Conservation (phyloP, 2,888 invertebrate genomes). For the Pantelozetes paolii region DNA sequence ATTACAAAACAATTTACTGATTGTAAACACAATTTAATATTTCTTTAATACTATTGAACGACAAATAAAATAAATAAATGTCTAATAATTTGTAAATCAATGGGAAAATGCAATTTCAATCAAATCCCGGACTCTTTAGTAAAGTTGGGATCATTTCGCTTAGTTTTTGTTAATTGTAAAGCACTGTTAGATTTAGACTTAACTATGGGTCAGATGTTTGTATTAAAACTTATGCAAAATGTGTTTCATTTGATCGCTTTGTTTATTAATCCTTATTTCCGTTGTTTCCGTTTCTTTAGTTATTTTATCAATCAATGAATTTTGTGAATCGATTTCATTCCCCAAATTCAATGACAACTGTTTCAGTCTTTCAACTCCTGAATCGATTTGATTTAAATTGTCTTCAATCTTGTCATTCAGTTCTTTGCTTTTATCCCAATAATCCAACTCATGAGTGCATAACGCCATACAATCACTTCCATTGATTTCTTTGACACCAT, state of each 20-base stretch:
- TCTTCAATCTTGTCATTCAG: constrained; percentile 37
- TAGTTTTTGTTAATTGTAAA: too few relatives aligned
- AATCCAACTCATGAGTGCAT: background rate
- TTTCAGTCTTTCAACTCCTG: constrained; percentile 75
- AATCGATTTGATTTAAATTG: constrained; percentile 68
- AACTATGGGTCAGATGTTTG: too few relatives aligned
- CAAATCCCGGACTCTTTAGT: too few relatives aligned
- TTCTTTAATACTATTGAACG: too few relatives aligned
- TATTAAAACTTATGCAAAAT: constrained; percentile 45
- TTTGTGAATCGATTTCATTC: constrained; percentile 75
- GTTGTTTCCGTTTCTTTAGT: constrained; percentile 73
- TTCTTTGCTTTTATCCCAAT: constrained; percentile 25
- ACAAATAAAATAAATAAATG: too few relatives aligned
- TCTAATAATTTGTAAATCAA: too few relatives aligned
- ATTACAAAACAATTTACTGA: too few relatives aligned
- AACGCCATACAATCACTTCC: background rate
- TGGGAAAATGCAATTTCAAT: too few relatives aligned
- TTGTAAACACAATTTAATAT: too few relatives aligned
- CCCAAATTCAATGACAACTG: constrained; percentile 75
- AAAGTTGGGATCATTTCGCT: too few relatives aligned
- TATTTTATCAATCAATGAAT: constrained; percentile 71
- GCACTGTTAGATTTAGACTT: too few relatives aligned
- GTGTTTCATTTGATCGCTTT: constrained; percentile 73
- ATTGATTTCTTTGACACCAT: background rate
- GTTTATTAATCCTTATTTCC: constrained; percentile 67